These are phyloP conservation scores for Enteromius viviparus DNA, from an alignment of 2,797 vertebrate species.

Conservation along the genomic window DNA sequence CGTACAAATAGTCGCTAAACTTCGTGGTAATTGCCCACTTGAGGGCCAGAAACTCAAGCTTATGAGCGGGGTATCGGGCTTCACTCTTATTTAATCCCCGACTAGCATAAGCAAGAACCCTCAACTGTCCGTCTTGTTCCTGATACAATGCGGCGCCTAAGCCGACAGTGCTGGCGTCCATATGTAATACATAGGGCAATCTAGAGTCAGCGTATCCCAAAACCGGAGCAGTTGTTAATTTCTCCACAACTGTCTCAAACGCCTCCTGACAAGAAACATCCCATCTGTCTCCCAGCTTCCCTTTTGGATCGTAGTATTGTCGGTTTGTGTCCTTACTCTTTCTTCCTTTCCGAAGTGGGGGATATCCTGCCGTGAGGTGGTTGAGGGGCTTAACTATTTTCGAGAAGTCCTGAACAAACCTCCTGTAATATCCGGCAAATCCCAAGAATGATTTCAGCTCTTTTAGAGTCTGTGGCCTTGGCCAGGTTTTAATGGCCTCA, in stretches of 20 bases:
- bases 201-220: not conserved
- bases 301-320: not conserved
- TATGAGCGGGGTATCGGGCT: not conserved
- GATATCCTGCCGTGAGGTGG: not conserved
- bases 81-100: not conserved
- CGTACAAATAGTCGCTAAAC: too few species aligned
- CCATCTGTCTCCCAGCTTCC: not conserved
- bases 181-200: not conserved
- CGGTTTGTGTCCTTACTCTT: not conserved
- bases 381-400: not conserved
- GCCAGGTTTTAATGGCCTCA: constrained; percentile 21
- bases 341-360: not conserved
- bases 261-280: not conserved
- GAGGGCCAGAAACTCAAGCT: not conserved
- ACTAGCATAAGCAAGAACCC: not conserved
- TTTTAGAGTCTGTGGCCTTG: not conserved
- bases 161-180: not conserved
- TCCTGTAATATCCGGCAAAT: not conserved
- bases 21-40: too few species aligned
- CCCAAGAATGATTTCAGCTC: not conserved
- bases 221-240: not conserved
- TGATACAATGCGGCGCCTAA: not conserved
- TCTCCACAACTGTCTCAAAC: not conserved
- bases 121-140: not conserved
- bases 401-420: not conserved